phyloP scores from a whole-genome alignment of 2,888 invertebrate genomes.

The Lasioglossum oenotherae region DNA sequence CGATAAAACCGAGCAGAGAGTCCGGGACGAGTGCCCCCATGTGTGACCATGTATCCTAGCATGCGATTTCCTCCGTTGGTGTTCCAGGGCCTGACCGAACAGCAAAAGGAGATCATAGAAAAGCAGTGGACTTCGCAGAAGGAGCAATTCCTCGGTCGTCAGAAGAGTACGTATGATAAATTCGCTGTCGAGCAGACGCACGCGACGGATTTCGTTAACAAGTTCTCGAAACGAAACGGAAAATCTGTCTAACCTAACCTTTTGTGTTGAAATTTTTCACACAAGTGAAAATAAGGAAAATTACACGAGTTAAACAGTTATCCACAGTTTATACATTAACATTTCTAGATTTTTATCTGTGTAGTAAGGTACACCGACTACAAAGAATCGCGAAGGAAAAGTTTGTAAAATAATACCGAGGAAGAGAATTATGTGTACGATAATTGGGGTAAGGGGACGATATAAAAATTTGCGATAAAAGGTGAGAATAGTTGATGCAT shows the following conservation, averaged over 20 bases:
- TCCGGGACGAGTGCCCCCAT: slow-evolving; percentile 52
- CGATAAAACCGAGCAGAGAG: slow-evolving; percentile 40
- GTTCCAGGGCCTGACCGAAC: slow-evolving; percentile 93
- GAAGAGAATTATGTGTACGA: no score
- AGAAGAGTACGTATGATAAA: slow-evolving; percentile 90
- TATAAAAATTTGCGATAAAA: background rate
- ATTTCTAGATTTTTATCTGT: background rate
- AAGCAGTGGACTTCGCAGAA: slow-evolving; percentile 95
- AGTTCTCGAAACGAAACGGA: no score
- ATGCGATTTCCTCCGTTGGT: slow-evolving; percentile 79
- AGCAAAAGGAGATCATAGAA: slow-evolving; percentile 93
- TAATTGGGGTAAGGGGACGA: background rate
- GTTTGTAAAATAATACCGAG: background rate
- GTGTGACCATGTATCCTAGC: slow-evolving; percentile 79
- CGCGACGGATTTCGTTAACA: background rate
- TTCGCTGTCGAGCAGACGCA: slow-evolving; percentile 35
- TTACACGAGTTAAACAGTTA: no score
- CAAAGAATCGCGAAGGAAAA: background rate
- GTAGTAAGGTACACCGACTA: background rate
- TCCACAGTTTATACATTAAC: background rate
- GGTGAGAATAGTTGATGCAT: background rate
- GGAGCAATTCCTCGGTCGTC: slow-evolving; percentile 94
- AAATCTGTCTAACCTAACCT: no score
- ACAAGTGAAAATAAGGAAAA: no score
- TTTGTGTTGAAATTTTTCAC: background rate